phyloP scores from a whole-genome alignment of 2,797 vertebrate species.

The Sebastes itinus region DNA sequence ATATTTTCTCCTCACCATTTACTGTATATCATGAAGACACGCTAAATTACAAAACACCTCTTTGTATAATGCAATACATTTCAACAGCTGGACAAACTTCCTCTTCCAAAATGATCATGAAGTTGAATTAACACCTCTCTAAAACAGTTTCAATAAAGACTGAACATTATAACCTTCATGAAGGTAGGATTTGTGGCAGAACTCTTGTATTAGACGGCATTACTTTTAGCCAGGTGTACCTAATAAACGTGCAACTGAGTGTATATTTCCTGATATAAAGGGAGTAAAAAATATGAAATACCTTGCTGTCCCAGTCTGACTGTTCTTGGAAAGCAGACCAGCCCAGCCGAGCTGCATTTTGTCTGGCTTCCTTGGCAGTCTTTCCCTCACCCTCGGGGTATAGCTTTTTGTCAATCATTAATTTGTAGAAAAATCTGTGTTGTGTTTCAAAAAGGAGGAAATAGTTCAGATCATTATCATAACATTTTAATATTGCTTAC shows the following conservation, averaged over 20 bases:
- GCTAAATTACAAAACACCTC: neutral
- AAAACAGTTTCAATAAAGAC: too few relatives aligned
- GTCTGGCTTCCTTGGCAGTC: constrained; percentile 61
- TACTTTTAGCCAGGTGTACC: too few relatives aligned
- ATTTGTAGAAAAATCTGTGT: constrained; percentile 72
- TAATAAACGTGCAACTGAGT: neutral
- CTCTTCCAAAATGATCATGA: too few relatives aligned
- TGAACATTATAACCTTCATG: too few relatives aligned
- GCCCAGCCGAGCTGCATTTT: constrained; percentile 69
- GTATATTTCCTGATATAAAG: neutral
- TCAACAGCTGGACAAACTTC: too few relatives aligned
- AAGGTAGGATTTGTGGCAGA: too few relatives aligned
- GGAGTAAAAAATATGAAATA: constrained; percentile 7
- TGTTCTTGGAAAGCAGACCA: constrained; percentile 54
- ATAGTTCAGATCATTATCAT: neutral
- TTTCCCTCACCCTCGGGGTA: constrained; percentile 67
- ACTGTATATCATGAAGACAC: neutral
- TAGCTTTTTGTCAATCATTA: constrained; percentile 35
- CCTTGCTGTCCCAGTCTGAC: constrained; percentile 59
- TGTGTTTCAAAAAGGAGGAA: neutral
- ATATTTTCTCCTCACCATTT: neutral
- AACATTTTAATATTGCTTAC: neutral
- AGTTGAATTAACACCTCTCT: too few relatives aligned
- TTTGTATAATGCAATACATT: neutral
- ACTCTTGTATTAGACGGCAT: too few relatives aligned